Base-by-base conservation (phyloP, 2,888 invertebrate species). In the Caradrina kadenii region DNA sequence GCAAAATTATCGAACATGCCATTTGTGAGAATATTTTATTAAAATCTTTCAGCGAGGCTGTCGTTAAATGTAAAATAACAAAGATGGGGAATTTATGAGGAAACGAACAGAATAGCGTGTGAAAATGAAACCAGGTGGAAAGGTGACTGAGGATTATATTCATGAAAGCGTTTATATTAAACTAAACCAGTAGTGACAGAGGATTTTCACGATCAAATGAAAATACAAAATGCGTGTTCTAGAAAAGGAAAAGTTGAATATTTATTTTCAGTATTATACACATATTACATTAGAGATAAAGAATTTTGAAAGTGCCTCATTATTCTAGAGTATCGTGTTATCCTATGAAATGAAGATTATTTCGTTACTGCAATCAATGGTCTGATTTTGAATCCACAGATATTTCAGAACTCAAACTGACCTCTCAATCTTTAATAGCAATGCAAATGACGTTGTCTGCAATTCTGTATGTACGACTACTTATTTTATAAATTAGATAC, bases 401-500 rank as follows among this genome's bases (percentile, higher is more conserved):
- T 11, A 48, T 21, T 45, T 39, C 8, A 15, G 48, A 62, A 48
- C 15, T 19, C 7, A 22, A 49, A 19, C 13, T 45, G 17, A 50
- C n/a, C 11, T 54, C 26, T 49, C 10, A 26, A 21, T 60, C 11
- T 42, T 8, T 56, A 52, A n/a, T 21, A 53, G n/a, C 52, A 53
- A 15, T 2, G n/a, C 21, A 22, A 35, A 15, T 19, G 7, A n/a
- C 11, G 13, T 56, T 19, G 17, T 52, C 56, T n/a, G n/a, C 48
- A 39, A 60, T n/a, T 42, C 26, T 39, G 13, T n/a, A 11, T 39
- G 13, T 8, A 2, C 26, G 26, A 26, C 26, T 26, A 35, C 8
- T 45, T 7, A 48, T 49, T 6, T 39, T 49, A 54, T n/a, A 54
- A 31, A 54, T 39, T 69, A 49, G 6, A 49, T 60, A 54, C 6